These are phyloP conservation scores for Myiagra hebetior DNA, from an alignment of 2,113 vertebrate genomes.

Conservation along the genomic window DNA sequence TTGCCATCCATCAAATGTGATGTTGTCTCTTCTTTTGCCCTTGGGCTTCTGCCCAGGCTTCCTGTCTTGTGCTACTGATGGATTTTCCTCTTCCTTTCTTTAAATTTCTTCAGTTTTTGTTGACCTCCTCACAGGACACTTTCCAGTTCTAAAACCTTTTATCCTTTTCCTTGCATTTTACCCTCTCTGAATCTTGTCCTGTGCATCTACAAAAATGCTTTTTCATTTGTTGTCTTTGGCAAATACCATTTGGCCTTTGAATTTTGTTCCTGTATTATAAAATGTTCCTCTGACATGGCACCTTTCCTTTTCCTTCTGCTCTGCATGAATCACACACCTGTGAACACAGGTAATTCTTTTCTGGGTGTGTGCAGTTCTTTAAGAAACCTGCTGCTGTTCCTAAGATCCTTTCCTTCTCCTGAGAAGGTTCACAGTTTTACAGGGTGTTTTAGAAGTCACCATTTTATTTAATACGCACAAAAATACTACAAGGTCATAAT, in stretches of 20 bases:
- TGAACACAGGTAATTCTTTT: neutral
- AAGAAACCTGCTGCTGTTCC: neutral
- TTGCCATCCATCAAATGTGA: neutral
- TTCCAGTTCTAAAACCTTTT: neutral
- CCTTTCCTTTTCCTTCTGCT: neutral
- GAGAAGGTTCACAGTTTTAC: neutral
- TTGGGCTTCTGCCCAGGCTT: neutral
- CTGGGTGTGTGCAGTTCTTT: neutral
- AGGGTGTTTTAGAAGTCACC: neutral
- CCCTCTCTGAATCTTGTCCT: neutral
- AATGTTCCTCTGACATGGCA: neutral
- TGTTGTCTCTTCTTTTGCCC: neutral
- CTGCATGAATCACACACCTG: neutral
- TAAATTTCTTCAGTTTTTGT: neutral
- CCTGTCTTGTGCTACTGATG: neutral
- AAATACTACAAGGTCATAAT: too few relatives aligned
- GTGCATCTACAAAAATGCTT: neutral
- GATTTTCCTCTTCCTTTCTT: neutral
- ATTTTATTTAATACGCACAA: neutral
- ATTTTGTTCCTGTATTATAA: neutral
- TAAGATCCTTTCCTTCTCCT: neutral
- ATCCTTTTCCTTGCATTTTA: neutral
- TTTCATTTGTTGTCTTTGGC: neutral
- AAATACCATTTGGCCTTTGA: neutral
- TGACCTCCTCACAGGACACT: neutral